Base-by-base conservation (phyloP, 2,888 invertebrate genomes). In the Pachliopta kotzebuea region DNA sequence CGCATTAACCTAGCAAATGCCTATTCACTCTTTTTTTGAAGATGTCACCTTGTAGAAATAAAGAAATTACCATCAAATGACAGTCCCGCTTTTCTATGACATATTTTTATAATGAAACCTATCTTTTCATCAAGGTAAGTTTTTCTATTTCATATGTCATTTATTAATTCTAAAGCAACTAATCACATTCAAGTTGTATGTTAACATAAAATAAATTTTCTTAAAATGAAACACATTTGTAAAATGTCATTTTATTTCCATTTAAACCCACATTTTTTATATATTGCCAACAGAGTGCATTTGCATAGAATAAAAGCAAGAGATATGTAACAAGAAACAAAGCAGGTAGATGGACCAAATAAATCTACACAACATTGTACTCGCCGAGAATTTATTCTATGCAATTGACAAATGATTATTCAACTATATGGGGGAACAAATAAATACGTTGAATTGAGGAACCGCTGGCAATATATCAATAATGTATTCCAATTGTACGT, bases 341-440 rank as follows among this genome's bases (percentile, higher is more conserved):
- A 73, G 70, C n/a, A 64, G 68, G 73, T 79, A 81, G 78, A 81
- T 70, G 75, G 81, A 77, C 63, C 65, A 61, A 78, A 82, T 81
- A 78, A 85, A 76, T 74, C 78, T 78, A 76, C 74, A 69, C 60
- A 62, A 71, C 71, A 65, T 65, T 68, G 68, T 62, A 65, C 55
- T 61, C 66, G 66, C 72, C 67, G 68, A 70, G 62, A 68, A 66
- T 56, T 62, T 63, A 63, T 67, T 59, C 63, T 68, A 68, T 67
- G 56, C 53, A 65, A 64, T 52, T 62, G 60, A 63, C 68, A 68
- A 42, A 67, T 69, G 70, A 73, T 80, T 76, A 67, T 70, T 77
- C 75, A 80, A 82, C 85, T 78, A 74, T 76, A 85, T 82, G 80
- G 86, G n/a, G 80, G 77, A 83, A 88, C 86, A 90, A 90, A 90